Base-by-base conservation (phyloP, 2,797 vertebrate genomes). In the Acridotheres tristis region DNA sequence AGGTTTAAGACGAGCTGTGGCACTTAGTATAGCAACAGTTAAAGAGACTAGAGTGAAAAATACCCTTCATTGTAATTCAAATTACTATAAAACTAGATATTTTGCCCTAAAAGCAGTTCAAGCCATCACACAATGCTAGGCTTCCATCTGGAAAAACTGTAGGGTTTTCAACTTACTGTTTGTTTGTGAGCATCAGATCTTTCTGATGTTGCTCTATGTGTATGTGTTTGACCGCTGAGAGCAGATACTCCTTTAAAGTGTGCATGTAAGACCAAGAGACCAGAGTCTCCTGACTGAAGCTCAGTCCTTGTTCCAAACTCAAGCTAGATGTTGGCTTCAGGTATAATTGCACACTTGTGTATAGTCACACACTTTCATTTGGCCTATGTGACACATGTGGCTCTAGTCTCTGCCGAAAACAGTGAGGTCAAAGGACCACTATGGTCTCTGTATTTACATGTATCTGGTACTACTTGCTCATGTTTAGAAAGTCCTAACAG, bases 1-100 rank as follows among this genome's bases (percentile, higher is more conserved):
- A 82, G 57, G 42, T 88, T 96, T 93, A 89, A 88, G 80, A 82
- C 74, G 85, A 94, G 67, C 63, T 87, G n/a, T 93, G 68, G 40
- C 73, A 84, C 59, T 88, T 84, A 0, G 1, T 71, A 65, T 21
- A 65, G 55, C 2, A 6, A 74, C 45, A 71, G 71, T 63, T 88
- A 43, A 90, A 84, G 61, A 91, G 42, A 74, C 61, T 42, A 55
- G 51, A 87, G 54, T 82, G 59, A 94, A 95, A 96, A 91, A 94
- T 82, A 65, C 42, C 67, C 40, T 80, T 92, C 43, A 50, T 5
- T 85, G 65, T 83, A 80, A 82, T 73, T 91, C n/a, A 79, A 48
- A 89, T 93, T 77, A 55, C 62, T 90, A 5, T 69, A 63, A 93
- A 94, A 62, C 75, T 85, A 85, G 88, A 88, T 89, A 50, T 87